Base-by-base conservation (phyloP, 2,797 vertebrate genomes). In the Arremon aurantiirostris region DNA sequence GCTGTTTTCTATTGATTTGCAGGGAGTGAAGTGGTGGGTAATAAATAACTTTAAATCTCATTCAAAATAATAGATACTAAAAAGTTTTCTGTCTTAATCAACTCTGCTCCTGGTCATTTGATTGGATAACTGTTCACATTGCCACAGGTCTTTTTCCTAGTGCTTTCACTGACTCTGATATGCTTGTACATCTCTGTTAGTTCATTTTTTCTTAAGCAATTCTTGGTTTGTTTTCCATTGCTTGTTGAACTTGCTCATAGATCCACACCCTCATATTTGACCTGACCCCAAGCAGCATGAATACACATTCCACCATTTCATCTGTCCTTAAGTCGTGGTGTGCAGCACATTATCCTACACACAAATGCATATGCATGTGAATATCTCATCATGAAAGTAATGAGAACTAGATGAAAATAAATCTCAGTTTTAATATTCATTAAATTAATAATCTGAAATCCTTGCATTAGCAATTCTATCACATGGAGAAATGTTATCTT, bases 351-450 rank as follows among this genome's bases (percentile, higher is more conserved):
- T 83, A 68, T 44, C 34, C 59, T 72, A 32, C 63, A 52, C 0
- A 0, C 11, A 75, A 78, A 87, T 71, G 27, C 34, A 60, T n/a
- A 32, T 41, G 20, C 34, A 57, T 79, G 55, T 52, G 83, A 76
- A 72, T 70, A 80, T 70, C 46, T 88, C 41, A 37, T 47, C 6
- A 72, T 20, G 24, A 59, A 82, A 49, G 13, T 32, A 87, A 66
- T 63, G 35, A 95, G 13, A 86, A 55, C 30, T n/a, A 56, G 73
- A 78, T n/a, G 9, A 66, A 83, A 86, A 56, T 65, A 41, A 75
- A 84, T 13, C 83, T 42, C 47, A 50, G 19, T n/a, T 81, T 95
- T 77, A 83, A 81, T 81, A 92, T 50, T 73, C 20, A 77, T 95
- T 61, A 66, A 53, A 57, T 72, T 56, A 86, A 70, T 49, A 35